Evolutionary conservation across 2,113 vertebrate species (phyloP), one percentile per base, ranked within the genome.

Genomic region (Pseudopipra pipra): DNA sequence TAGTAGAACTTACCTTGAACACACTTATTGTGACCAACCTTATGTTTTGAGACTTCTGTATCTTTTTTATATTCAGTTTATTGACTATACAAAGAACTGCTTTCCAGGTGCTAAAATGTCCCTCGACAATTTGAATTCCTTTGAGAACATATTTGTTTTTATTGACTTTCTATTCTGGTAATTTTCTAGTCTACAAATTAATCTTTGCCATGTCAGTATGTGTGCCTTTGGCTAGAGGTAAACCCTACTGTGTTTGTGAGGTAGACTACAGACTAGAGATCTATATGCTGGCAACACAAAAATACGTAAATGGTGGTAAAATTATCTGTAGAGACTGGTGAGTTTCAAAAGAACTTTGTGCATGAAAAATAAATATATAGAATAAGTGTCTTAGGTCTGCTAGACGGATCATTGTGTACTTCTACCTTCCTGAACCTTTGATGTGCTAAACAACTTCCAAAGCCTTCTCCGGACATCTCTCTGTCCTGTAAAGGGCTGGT

Each of bases 141-240:
- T 37, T 2, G 44, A 92, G 83, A 84, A 82, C 25, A 25, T 77
- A 68, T 66, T 90, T 93, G 73, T 55, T 90, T 94, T 81, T 88
- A 95, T 54, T 93, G 83, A 94, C 68, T 93, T 96, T 92, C 70
- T 62, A 61, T 78, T 90, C 41, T 54, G 33, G 23, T 75, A 85
- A 35, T 55, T 93, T 85, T 67, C 52, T 85, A 71, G 59, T 28
- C 52, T 75, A 47, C 67, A 93, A 95, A 85, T 89, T 49, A 75
- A 87, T 79, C 79, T 92, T 77, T 65, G 68, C 52, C 24, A 7
- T 28, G n/a, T 82, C 74, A 91, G 28, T 31, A 41, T 19, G 11
- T 41, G 33, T 39, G 54, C 25, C 80, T 96, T 80, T 63, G 73
- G 65, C 30, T 43, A 75, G 31, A 72, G 61, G 47, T 72, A 65